A percentile compares a stretch with the other conserved stretches of the same genome.
Evolutionary conservation across 2,888 invertebrate genomes (phyloP).

Genomic region (Orchestes rusci): DNA sequence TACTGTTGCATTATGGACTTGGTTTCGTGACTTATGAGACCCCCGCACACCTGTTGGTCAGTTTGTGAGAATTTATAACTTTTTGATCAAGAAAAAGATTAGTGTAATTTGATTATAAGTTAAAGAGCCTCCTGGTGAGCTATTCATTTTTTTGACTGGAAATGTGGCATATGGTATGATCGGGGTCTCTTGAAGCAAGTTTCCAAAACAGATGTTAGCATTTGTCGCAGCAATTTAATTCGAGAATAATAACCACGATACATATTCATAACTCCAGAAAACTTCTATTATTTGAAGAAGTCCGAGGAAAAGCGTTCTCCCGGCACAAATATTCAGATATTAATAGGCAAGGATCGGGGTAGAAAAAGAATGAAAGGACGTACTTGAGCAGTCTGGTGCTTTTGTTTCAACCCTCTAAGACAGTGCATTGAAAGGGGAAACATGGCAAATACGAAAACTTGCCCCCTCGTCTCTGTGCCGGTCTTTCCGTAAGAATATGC

Average conservation of each 20-base stretch:
- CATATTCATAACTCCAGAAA: too few species aligned
- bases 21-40: constrained; percentile 18
- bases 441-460: constrained; percentile 22
- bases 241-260: constrained; percentile 11
- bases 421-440: constrained; percentile 20
- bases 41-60: constrained; percentile 14
- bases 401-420: constrained; percentile 25
- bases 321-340: constrained; percentile 22
- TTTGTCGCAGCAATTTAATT: constrained; percentile 4
- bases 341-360: constrained; percentile 22
- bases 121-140: too few species aligned
- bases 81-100: too few species aligned
- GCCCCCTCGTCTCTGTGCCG: constrained; percentile 10
- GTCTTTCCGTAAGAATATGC: constrained; percentile 15
- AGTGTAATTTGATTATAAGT: too few species aligned
- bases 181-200: too few species aligned
- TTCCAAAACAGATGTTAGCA: constrained; percentile 7
- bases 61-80: too few species aligned
- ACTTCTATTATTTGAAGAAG: too few species aligned
- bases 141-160: too few species aligned
- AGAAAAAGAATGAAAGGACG: constrained; percentile 15
- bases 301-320: constrained; percentile 15
- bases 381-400: constrained; percentile 24
- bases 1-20: constrained; percentile 5
- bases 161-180: too few species aligned